These are phyloP conservation scores for Panorpa germanica DNA, from an alignment of 2,888 invertebrate genomes.

Conservation along the genomic window DNA sequence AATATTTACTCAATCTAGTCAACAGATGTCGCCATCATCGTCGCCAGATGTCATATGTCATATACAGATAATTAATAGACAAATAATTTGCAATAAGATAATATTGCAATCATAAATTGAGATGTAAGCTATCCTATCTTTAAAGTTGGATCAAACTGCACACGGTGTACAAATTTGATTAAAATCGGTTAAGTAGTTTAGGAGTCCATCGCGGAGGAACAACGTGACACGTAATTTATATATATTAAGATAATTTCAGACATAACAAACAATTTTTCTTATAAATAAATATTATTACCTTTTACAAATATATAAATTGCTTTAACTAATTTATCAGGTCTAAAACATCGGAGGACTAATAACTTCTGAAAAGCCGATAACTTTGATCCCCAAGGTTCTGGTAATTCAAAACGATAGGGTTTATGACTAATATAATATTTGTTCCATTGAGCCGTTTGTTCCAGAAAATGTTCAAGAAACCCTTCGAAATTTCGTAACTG, in stretches of 20 bases:
- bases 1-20: too few species aligned
- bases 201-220: too few species aligned
- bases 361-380: constrained; percentile 54
- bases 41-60: too few species aligned
- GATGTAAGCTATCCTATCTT: too few species aligned
- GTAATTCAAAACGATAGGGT: constrained; percentile 51
- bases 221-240: too few species aligned
- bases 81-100: too few species aligned
- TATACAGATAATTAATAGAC: too few species aligned
- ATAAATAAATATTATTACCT: constrained; percentile 21
- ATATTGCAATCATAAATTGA: too few species aligned
- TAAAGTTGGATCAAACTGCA: too few species aligned
- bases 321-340: constrained; percentile 75
- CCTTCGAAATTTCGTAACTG: constrained; percentile 31
- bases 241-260: background rate
- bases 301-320: constrained; percentile 53
- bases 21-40: too few species aligned
- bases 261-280: constrained; percentile 1
- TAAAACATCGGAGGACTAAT: constrained; percentile 58
- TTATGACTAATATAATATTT: constrained; percentile 49
- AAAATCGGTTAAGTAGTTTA: too few species aligned
- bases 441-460: constrained; percentile 45
- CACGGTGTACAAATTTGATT: too few species aligned
- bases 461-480: constrained; percentile 41
- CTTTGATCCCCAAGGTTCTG: constrained; percentile 45